phyloP scores from a whole-genome alignment of 2,888 invertebrate species.

The Synanthedon myopaeformis region DNA sequence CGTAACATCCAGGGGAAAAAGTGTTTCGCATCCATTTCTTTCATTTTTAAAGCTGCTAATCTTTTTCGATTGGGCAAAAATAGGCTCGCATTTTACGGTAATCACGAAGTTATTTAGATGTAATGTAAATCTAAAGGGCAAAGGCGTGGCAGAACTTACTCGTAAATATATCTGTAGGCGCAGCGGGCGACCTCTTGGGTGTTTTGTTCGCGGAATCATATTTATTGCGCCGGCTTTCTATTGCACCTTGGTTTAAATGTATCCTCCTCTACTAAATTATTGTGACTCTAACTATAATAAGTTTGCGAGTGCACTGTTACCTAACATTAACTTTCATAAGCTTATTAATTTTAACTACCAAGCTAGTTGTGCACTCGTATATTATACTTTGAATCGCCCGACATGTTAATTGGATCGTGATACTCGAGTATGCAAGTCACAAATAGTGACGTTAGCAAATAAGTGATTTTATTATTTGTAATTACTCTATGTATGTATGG shows the following conservation, averaged over 20 bases:
- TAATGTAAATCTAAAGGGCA: conserved; percentile 59
- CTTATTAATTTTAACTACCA: background rate
- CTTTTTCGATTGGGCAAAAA: conserved; percentile 10
- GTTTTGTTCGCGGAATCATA: conserved; percentile 54
- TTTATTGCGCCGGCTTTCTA: conserved; percentile 39
- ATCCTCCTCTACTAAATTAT: background rate
- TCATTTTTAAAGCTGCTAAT: conserved; percentile 5
- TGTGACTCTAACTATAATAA: background rate
- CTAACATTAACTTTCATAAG: background rate
- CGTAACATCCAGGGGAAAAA: too few species aligned
- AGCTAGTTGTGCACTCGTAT: background rate
- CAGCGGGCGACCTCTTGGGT: conserved; percentile 62
- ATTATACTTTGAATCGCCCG: background rate
- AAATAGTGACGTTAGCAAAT: background rate
- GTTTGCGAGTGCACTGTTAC: background rate
- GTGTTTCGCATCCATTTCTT: too few species aligned
- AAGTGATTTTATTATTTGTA: too few species aligned
- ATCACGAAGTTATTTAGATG: conserved; percentile 48
- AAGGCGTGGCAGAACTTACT: conserved; percentile 50
- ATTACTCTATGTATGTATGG: too few species aligned
- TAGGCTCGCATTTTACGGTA: conserved; percentile 29
- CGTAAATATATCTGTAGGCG: conserved; percentile 58
- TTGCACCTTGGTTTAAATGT: conserved; percentile 12
- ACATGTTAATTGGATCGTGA: background rate
- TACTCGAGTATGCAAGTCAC: background rate